Evolutionary conservation across 2,888 invertebrate species (phyloP).

Genomic region (Endomychus coccineus): DNA sequence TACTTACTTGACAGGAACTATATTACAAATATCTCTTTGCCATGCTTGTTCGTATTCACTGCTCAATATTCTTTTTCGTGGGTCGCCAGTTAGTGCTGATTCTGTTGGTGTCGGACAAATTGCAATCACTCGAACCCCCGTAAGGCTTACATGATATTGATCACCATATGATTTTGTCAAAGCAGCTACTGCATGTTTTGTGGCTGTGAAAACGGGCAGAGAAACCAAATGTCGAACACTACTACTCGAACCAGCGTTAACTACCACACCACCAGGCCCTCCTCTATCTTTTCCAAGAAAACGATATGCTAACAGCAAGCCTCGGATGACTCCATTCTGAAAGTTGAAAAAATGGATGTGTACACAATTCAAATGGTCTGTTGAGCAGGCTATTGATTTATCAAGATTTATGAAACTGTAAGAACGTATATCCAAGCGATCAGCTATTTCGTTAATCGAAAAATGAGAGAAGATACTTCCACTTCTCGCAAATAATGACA

Average conservation of each 20-base stretch:
- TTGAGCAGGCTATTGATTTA: no score
- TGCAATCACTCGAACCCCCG: conserved; percentile 64
- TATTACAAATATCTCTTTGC: conserved; percentile 59
- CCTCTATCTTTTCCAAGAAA: conserved; percentile 71
- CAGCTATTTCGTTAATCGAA: no score
- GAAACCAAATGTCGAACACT: conserved; percentile 63
- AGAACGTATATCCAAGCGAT: no score
- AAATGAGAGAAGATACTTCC: no score
- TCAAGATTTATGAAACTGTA: no score
- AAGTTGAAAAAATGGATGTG: conserved; percentile 24
- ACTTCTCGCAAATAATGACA: no score
- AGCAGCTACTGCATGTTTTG: conserved; percentile 68
- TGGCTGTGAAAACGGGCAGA: conserved; percentile 69
- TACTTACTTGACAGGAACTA: conserved; percentile 56
- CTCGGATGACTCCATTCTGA: conserved; percentile 70
- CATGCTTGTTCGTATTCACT: conserved; percentile 67
- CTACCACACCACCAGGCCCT: conserved; percentile 66
- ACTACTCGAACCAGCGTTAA: conserved; percentile 69
- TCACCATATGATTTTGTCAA: conserved; percentile 69
- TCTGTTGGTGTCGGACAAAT: conserved; percentile 65
- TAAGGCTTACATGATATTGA: conserved; percentile 63
- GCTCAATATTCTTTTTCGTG: conserved; percentile 62
- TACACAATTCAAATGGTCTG: no score
- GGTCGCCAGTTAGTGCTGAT: conserved; percentile 58
- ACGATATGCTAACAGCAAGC: conserved; percentile 64